Base-by-base conservation (phyloP, 2,113 vertebrate species). In the Daphoenositta chrysoptera region DNA sequence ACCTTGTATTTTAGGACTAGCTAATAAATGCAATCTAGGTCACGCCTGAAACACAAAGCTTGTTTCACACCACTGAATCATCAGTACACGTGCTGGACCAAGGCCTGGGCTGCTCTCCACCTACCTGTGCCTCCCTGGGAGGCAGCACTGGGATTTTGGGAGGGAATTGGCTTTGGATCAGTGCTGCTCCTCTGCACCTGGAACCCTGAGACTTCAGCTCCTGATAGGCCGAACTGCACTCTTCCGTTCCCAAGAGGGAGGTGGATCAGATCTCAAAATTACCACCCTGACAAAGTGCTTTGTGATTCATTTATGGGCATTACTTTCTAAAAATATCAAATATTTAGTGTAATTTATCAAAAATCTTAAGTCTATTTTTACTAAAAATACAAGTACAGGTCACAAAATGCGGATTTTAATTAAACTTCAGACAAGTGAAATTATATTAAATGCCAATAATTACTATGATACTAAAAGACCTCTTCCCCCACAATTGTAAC, bases 1-100 rank as follows among this genome's bases (percentile, higher is more conserved):
- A 97, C 84, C 95, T 97, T 66, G 83, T 92, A 96, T 97, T 95
- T 97, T 94, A 96, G 90, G 56, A 96, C 89, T 96, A 96, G 68
- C 79, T 96, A 97, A 94, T 65, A 96, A 73, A 97, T 14, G 75
- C 80, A 57, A 92, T 94, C 81, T 94, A 96, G 92, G 96, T 96
- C 96, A 96, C 8, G 53, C 65, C 96, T 96, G 90, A 95, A 95
- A 96, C 53, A 6, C 10, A 18, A 92, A 82, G 91, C 73, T 96
- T 53, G 61, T 86, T 92, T 87, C 76, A 89, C 30, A 57, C 91
- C 57, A 80, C 77, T 61, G 77, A 90, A 89, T 60, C 75, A 68
- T 39, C 85, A 89, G 71, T 12, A 93, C 5, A 11, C 47, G 77
- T 64, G 89, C 93, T 94, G 95, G 94, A 96, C 89, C 89, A 24